Base-by-base conservation (phyloP, 1,140 invertebrate genomes). In the Hylaeus volcanicus region DNA sequence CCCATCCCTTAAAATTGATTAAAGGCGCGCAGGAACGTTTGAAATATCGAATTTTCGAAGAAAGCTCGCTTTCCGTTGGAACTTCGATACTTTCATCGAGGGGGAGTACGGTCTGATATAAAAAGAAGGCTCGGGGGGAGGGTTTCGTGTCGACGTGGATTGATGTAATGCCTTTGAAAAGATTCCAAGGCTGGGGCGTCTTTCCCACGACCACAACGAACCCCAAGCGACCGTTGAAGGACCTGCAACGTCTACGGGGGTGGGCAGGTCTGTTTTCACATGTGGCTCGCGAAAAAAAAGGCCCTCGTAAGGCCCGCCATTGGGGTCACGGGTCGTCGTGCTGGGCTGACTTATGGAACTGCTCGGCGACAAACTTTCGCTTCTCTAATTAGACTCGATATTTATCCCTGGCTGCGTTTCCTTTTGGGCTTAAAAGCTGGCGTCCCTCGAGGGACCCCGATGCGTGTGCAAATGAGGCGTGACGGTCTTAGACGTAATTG, bases 241-340 rank as follows among this genome's bases (percentile, higher is more conserved):
- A 88, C 76, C 84, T 78, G 77, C 65, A 72, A 74, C 78, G 74
- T 80, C 69, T 86, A 89, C 65, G 89, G 88, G 87, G 87, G 89
- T 89, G 88, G 64, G 76, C 71, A 72, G 77, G 83, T 51, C 80
- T 84, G 81, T 85, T 88, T 88, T 85, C 88, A 90, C 89, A 90
- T 89, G 80, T 90, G 89, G 88, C 69, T 88, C 70, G 80, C 87
- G 79, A 88, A 90, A 90, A 89, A 84, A 89, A 84, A 79, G 65
- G 55, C 72, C 64, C 76, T 76, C 70, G 58, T 55, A 73, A 68
- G 73, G 55, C 79, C 26, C 79, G 83, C 83, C 75, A 83, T 26
- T 70, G 61, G 64, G 71, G 70, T 85, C 84, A 82, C 48, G 71
- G 53, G 74, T 86, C 65, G 77, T 71, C 61, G 39, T 58, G 15